A percentile compares a stretch with the other conserved stretches of the same genome.
Conservation (phyloP, 2,888 invertebrate genomes). For the Muscina levida region DNA sequence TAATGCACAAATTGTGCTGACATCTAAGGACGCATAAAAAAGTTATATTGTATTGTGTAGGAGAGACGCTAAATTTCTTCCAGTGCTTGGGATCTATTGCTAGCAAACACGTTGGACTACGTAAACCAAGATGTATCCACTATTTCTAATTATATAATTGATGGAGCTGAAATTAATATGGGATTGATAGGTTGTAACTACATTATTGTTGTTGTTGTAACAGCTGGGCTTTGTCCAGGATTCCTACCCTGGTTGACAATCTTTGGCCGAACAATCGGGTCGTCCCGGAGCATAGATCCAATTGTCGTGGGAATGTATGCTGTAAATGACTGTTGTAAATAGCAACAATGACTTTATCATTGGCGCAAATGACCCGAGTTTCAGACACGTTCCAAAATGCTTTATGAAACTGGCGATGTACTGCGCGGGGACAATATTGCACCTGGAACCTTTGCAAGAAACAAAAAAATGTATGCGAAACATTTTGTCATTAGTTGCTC, state of each 20-base stretch:
- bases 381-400: neutral
- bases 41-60: conserved; percentile 9
- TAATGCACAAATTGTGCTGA: conserved; percentile 20
- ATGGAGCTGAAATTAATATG: too few relatives aligned
- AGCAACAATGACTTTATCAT: conserved; percentile 47
- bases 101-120: conserved; percentile 48
- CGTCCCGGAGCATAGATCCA: too few relatives aligned
- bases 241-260: too few relatives aligned
- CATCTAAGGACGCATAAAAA: conserved; percentile 47
- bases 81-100: conserved; percentile 43
- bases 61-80: conserved; percentile 15
- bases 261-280: too few relatives aligned
- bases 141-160: too few relatives aligned
- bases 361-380: too few relatives aligned
- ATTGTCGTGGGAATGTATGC: too few relatives aligned
- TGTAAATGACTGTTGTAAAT: conserved; percentile 48
- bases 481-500: conserved; percentile 8
- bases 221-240: too few relatives aligned
- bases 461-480: neutral
- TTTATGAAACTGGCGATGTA: neutral
- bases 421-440: too few relatives aligned
- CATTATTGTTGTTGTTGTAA: conserved; percentile 45
- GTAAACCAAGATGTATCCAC: too few relatives aligned
- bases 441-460: too few relatives aligned
- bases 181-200: conserved; percentile 53